Base-by-base conservation (phyloP, 2,797 vertebrate species). In the Pterois miles region DNA sequence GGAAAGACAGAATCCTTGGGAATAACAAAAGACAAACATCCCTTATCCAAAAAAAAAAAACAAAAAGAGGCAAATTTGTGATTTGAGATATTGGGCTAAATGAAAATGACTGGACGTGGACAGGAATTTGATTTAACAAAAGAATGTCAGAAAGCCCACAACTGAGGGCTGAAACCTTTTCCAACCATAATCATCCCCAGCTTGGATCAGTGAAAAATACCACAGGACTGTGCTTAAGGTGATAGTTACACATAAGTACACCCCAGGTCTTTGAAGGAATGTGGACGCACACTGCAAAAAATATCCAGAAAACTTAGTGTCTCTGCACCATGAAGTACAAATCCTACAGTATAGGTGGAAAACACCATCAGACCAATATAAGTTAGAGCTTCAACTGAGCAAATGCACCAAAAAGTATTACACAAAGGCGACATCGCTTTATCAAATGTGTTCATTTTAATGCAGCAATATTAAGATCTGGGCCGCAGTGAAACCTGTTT, bases 171-270 rank as follows among this genome's bases (percentile, higher is more conserved):
- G 65, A 75, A 70, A 71, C 8, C 40, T 13, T 38, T 22, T 60
- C 64, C 14, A 80, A 69, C 33, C 65, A 69, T 78, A 84, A 79
- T 82, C 81, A 84, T 75, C 40, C 23, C 1, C 31, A 60, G 62
- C 36, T 40, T 79, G 69, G 76, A 64, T 43, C 54, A 18, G 16
- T 40, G 64, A 36, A 27, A 58, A 63, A 69, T 50, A 72, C 82
- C 77, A 78, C 66, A 71, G 63, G 40, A 6, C 14, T 58, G 48
- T 58, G 71, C 5, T 38, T 29, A 6, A 70, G 7, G 38, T 71
- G 60, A 69, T 71, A 71, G 66, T 50, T 25, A 25, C 22, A 50
- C 63, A n/a, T 2, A 27, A 59, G 40, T 25, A 16, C 16, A 53
- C 2, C 27, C 6, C 29, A 53, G 43, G 14, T 50, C 33, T 48